Evolutionary conservation across 2,113 vertebrate species (phyloP), one percentile per base, ranked within the genome.

Genomic region (Phylloscopus whistleri): DNA sequence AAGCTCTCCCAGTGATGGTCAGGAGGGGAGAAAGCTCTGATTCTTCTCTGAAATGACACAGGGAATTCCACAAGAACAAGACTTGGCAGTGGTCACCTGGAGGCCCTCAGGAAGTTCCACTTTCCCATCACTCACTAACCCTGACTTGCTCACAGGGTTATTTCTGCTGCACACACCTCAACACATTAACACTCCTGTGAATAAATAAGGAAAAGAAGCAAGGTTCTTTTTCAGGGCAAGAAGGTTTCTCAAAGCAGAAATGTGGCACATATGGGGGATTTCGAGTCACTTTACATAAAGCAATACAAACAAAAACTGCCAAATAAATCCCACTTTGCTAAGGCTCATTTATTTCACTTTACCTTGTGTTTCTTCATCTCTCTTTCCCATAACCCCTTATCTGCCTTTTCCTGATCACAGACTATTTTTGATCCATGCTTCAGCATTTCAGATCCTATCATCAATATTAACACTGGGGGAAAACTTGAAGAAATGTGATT

Each of bases 251-350:
- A 43, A 46, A 77, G 27, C 10, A 20, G 26, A 69, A 74, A 31
- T 21, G 26, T 30, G 3, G 7, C 37, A 51, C 9, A 19, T 33
- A 23, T 1, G 6, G 35, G 2, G 3, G 1, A 0, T 3, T 69
- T 44, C 44, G 27, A 67, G 31, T 14, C 49, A 64, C 33, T 84
- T 51, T 24, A 3, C 51, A 53, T 1, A 53, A 66, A 78, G 28
- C 33, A 52, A 82, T 27, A 58, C 37, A 91, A 89, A 91, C 33
- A 52, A 87, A 84, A 82, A 6, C 27, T 56, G 33, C 46, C 30
- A 81, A 87, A 91, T 41, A 73, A 81, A 89, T 35, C 30, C 58
- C 31, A n/a, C 48, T 56, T 75, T 44, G 31, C 41, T 56, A 64
- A 72, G 28, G 49, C 13, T 76, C 37, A 39, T 66, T 92, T 94